Evolutionary conservation across 2,888 invertebrate genomes (phyloP), one percentile per base, ranked within the genome.

Genomic region (Apomyelois bistriatella): DNA sequence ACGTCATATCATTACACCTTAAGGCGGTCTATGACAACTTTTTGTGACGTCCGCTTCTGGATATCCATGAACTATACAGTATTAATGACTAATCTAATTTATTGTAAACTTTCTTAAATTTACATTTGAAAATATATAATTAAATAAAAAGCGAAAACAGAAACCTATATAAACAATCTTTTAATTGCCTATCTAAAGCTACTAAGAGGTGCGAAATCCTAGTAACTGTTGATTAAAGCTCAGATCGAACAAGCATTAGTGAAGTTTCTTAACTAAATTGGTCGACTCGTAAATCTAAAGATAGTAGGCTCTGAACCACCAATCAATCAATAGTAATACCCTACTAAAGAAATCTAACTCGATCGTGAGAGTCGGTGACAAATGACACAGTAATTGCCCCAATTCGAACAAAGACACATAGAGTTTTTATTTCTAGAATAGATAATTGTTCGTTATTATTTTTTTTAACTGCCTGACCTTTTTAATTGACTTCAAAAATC

Each of bases 321-420:
- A 81, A 87, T 87, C 86, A 82, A 88, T 89, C 85, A 82, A 76
- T 72, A 67, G 60, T 70, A 70, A 78, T 66, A 71, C 73, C 56
- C 72, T 67, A 68, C 77, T 79, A 77, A 82, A 79, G 80, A 79
- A 83, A 85, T 83, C 84, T 78, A 76, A 75, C 70, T 64, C 71
- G 65, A 70, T 73, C 68, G 70, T 64, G 72, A 76, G 69, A 70
- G 68, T 60, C 72, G 62, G 82, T 85, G 89, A 89, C 88, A 88
- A 88, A 89, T 85, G 85, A 74, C 74, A 65, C 76, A 74, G 83
- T 88, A 86, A 89, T 88, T 87, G 88, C 76, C 72, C 67, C 64
- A 69, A 76, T 79, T 76, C 69, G 76, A 70, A 66, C 68, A 70
- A 69, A 75, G 76, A 75, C 76, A 78, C 46, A 46, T 16, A 32